These are phyloP conservation scores for Allophyes oxyacanthae DNA, from an alignment of 2,888 invertebrate genomes.

Conservation along the genomic window DNA sequence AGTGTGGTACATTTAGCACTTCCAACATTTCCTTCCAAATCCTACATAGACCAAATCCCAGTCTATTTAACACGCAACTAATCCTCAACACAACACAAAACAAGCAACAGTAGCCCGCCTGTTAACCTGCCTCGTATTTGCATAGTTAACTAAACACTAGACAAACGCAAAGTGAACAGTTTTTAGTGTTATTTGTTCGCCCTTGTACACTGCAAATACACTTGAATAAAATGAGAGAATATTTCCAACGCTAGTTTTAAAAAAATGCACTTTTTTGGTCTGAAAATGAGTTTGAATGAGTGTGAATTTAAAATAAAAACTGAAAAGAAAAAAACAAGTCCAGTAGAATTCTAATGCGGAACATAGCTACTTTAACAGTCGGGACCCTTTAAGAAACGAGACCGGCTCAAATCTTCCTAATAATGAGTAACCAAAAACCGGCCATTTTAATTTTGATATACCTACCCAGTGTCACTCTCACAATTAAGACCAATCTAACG, in stretches of 20 bases:
- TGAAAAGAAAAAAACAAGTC: no score
- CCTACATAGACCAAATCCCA: slow-evolving; percentile 2
- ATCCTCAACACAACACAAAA: slow-evolving; percentile 31
- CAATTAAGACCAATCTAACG: no score
- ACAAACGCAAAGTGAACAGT: slow-evolving; percentile 46
- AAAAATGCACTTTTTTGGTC: no score
- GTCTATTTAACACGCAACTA: slow-evolving; percentile 12
- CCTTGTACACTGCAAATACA: neutral
- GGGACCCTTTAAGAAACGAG: no score
- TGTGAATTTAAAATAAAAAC: no score
- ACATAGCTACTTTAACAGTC: no score
- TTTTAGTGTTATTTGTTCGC: slow-evolving; percentile 48
- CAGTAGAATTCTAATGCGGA: no score
- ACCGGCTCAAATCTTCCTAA: no score
- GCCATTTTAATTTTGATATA: no score
- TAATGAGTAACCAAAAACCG: no score
- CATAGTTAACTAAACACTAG: slow-evolving; percentile 49
- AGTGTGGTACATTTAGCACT: neutral
- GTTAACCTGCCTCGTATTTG: slow-evolving; percentile 42
- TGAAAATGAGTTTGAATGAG: no score
- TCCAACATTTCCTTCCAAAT: neutral
- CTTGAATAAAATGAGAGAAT: slow-evolving; percentile 14
- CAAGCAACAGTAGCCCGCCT: slow-evolving; percentile 28
- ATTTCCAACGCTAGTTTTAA: neutral
- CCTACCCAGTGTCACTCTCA: no score